phyloP scores from a whole-genome alignment of 1,140 invertebrate genomes.

The Drosophila pallidifrons region DNA sequence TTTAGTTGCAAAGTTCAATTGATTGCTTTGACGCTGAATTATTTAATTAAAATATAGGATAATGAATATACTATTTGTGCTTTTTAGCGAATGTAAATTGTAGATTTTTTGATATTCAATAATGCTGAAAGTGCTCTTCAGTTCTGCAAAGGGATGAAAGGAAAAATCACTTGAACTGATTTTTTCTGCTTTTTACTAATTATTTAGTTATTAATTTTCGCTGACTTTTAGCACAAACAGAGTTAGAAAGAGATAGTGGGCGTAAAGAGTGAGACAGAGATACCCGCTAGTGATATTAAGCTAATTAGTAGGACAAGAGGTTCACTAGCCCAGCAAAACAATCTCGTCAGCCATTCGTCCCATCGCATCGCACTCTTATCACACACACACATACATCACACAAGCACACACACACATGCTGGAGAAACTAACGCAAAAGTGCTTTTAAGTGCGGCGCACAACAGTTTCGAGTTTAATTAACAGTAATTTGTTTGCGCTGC shows the following conservation, averaged over 20 bases:
- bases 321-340: constrained; percentile 4
- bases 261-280: background rate
- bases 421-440: constrained; percentile 39
- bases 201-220: constrained; percentile 34
- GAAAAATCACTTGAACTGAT: background rate
- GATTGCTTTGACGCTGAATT: too few species aligned
- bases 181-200: constrained; percentile 1
- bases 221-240: constrained; percentile 23
- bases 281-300: constrained; percentile 14
- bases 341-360: constrained; percentile 36
- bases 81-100: too few species aligned
- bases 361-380: background rate
- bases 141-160: background rate
- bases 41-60: too few species aligned
- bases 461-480: constrained; percentile 72
- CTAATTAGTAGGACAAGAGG: constrained; percentile 39
- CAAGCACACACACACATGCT: constrained; percentile 1
- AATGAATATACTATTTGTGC: too few species aligned
- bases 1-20: too few species aligned
- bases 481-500: constrained; percentile 66
- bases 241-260: background rate
- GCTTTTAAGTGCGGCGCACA: constrained; percentile 59
- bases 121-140: background rate
- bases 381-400: constrained; percentile 18
- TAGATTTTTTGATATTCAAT: background rate